A percentile compares a stretch with the other conserved stretches of the same genome.
Conservation (phyloP, 2,797 vertebrate genomes). For the Protosalanx chinensis region DNA sequence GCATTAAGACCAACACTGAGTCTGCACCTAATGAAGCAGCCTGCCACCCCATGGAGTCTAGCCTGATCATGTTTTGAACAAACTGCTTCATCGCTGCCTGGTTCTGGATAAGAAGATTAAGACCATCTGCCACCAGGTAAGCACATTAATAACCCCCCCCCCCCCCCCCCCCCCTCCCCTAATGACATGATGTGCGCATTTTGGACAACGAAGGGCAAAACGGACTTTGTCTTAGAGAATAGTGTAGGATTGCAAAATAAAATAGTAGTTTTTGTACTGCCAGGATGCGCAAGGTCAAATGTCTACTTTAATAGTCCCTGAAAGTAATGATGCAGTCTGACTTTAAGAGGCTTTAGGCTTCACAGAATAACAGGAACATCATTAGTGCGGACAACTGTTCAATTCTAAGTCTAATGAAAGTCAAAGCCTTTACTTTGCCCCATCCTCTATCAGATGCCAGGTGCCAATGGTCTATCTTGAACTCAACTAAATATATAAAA, state of each 20-base stretch:
- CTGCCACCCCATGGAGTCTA: neutral
- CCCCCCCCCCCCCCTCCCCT: neutral
- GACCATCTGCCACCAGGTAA: conserved; percentile 58
- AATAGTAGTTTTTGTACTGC: neutral
- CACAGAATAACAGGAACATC: no score
- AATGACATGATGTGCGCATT: conserved; percentile 15
- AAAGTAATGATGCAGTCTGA: no score
- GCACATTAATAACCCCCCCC: conserved; percentile 17
- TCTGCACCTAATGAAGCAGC: neutral
- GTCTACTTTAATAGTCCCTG: no score
- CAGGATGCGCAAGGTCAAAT: no score
- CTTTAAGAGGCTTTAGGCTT: no score
- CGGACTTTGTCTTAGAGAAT: neutral
- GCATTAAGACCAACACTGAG: neutral
- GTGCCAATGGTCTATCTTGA: no score
- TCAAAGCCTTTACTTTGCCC: neutral
- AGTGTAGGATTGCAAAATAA: neutral
- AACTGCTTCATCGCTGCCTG: neutral
- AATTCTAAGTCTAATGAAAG: neutral
- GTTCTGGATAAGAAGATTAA: conserved; percentile 13
- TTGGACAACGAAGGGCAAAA: neutral
- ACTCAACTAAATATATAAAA: no score
- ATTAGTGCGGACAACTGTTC: neutral
- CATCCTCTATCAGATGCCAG: neutral
- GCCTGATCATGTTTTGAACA: conserved; percentile 9